These are phyloP conservation scores for Pemphredon lugubris DNA, from an alignment of 2,888 invertebrate genomes.

Conservation along the genomic window DNA sequence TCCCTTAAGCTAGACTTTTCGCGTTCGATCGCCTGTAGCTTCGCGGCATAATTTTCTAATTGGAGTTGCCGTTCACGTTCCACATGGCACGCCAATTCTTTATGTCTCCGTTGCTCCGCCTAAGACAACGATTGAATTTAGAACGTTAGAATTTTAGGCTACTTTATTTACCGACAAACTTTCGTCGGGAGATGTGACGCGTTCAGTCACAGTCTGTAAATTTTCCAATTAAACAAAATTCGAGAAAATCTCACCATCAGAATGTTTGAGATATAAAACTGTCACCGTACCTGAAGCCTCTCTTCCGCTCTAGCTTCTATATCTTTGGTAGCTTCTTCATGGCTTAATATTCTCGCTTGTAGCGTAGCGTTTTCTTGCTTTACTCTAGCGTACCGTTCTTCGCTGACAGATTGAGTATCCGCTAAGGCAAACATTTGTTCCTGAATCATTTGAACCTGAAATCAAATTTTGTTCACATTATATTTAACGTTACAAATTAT, in stretches of 20 bases:
- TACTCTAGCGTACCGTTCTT: slow-evolving; percentile 93
- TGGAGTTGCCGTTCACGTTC: slow-evolving; percentile 92
- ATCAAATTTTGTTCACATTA: no score
- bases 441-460: slow-evolving; percentile 94
- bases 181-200: no score
- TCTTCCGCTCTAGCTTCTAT: slow-evolving; percentile 82
- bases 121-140: slow-evolving; percentile 71
- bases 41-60: slow-evolving; percentile 88
- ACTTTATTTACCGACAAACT: background rate
- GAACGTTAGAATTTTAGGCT: background rate
- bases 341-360: slow-evolving; percentile 94
- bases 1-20: slow-evolving; percentile 86
- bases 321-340: slow-evolving; percentile 87
- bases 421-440: slow-evolving; percentile 95
- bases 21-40: slow-evolving; percentile 86
- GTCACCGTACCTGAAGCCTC: slow-evolving; percentile 80
- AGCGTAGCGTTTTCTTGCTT: slow-evolving; percentile 96
- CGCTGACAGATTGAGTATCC: slow-evolving; percentile 92
- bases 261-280: background rate
- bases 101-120: slow-evolving; percentile 93
- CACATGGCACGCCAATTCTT: slow-evolving; percentile 90
- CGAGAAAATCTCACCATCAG: background rate
- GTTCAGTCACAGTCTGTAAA: background rate
- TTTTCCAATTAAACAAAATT: background rate
- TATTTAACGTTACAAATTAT: no score